Conservation (phyloP, 2,797 vertebrate species). For the Phoebastria nigripes region DNA sequence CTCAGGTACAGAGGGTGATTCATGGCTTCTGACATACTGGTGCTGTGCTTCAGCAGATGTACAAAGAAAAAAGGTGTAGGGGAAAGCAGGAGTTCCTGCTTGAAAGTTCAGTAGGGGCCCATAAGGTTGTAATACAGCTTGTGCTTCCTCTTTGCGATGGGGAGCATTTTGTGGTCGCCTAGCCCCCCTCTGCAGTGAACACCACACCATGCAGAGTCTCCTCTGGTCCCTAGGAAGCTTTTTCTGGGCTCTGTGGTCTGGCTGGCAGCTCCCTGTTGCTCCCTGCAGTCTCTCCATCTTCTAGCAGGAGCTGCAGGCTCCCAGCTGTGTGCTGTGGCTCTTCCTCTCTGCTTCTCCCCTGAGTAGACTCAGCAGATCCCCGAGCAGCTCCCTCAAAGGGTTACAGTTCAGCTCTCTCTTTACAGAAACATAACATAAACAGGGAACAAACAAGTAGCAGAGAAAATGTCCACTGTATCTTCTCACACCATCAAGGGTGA, state of each 20-base stretch:
- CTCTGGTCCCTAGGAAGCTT: background rate
- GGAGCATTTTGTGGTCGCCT: accelerated
- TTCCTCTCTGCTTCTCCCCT: background rate
- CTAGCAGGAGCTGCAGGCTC: background rate
- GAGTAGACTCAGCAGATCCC: background rate
- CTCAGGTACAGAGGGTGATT: background rate
- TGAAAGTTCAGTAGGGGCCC: background rate
- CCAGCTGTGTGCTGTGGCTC: background rate
- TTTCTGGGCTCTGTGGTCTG: background rate
- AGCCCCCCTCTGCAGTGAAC: background rate
- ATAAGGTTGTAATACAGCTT: background rate
- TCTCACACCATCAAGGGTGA: background rate
- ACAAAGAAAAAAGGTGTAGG: background rate
- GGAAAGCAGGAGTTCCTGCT: background rate
- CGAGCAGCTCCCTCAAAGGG: background rate
- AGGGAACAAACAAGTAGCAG: background rate
- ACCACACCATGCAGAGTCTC: background rate
- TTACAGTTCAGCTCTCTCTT: background rate
- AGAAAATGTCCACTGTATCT: background rate
- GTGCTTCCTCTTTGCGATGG: background rate
- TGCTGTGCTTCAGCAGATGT: background rate
- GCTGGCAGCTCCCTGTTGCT: background rate
- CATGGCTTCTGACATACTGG: background rate
- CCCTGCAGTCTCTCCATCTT: background rate
- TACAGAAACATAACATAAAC: background rate